Percentiles rank a stretch among this genome's conserved stretches.
phyloP scores from a whole-genome alignment of 1,140 invertebrate species.

The Pogonus chalceus region DNA sequence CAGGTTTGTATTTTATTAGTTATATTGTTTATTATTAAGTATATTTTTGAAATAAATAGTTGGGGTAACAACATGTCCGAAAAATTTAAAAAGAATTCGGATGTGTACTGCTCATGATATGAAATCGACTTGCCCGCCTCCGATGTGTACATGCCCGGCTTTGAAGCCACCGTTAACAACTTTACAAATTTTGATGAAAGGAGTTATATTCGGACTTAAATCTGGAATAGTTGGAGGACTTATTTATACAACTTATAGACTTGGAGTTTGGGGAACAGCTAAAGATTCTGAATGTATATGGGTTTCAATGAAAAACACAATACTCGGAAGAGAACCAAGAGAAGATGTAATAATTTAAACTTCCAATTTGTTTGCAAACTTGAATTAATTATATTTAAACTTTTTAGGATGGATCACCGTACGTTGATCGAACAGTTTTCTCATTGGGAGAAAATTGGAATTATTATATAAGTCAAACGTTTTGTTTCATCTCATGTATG shows the following conservation, averaged over 20 bases:
- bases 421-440: too few relatives aligned
- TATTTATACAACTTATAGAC: background rate
- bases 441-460: too few relatives aligned
- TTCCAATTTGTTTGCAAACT: too few relatives aligned
- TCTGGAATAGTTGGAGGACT: background rate
- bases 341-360: background rate
- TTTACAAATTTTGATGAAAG: background rate
- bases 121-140: background rate
- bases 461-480: too few relatives aligned
- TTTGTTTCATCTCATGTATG: too few relatives aligned
- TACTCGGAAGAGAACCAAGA: background rate
- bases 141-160: background rate
- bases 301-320: background rate
- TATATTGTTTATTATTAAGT: background rate
- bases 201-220: background rate
- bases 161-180: background rate
- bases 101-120: background rate
- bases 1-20: background rate
- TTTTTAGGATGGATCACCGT: too few relatives aligned
- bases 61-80: background rate
- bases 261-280: background rate
- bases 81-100: background rate
- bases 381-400: too few relatives aligned
- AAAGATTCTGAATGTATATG: background rate
- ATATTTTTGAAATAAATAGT: background rate